phyloP scores from a whole-genome alignment of 2,113 vertebrate species.

The Danio rerio region GRCz12tu NC_133198.1:15876001-15876500 shows the following conservation, averaged over 20 bases:
- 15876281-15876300: conserved; percentile 33
- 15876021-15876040: neutral
- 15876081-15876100: neutral
- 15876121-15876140: neutral
- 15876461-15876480: conserved; percentile 11
- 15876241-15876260: neutral
- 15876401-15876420: neutral
- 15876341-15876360: neutral
- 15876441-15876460: neutral
- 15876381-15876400: neutral
- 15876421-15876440: neutral
- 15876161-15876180: conserved; percentile 6
- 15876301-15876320: conserved; percentile 27
- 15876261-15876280: conserved; percentile 2
- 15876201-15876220: neutral
- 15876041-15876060: neutral
- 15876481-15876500: neutral
- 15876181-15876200: conserved; percentile 4
- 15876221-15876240: neutral
- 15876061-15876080: neutral
- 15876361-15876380: neutral
- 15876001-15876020: neutral
- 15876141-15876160: neutral
- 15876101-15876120: neutral
- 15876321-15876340: conserved; percentile 9